Evolutionary conservation across 1,140 invertebrate genomes (phyloP).

Genomic region (Periplaneta americana): DNA sequence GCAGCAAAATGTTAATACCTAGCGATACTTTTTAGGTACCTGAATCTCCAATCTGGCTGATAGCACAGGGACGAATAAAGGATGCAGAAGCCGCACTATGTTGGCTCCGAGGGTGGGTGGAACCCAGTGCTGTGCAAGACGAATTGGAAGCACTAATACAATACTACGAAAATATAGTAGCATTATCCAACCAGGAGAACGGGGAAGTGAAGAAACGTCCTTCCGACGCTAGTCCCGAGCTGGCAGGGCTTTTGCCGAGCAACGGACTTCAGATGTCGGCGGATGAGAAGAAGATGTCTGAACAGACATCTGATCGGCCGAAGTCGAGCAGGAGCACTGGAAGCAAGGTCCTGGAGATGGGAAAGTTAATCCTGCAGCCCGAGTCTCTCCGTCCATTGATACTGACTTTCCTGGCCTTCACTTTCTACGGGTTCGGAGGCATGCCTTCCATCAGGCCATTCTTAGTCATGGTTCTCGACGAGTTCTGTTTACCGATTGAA

Average conservation of each 20-base stretch:
- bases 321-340: background rate
- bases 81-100: constrained; percentile 48
- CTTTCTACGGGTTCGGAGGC: background rate
- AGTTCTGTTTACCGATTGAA: background rate
- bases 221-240: background rate
- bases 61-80: constrained; percentile 36
- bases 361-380: background rate
- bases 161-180: background rate
- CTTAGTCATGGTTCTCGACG: background rate
- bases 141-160: background rate
- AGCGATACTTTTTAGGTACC: too few relatives aligned
- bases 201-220: background rate
- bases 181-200: background rate
- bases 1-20: too few relatives aligned
- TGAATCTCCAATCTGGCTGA: constrained; percentile 60
- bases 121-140: constrained; percentile 40
- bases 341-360: background rate
- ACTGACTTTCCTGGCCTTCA: background rate
- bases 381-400: background rate
- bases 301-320: background rate
- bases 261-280: background rate
- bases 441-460: background rate
- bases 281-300: background rate
- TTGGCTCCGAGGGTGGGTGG: constrained; percentile 62
- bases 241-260: background rate